phyloP scores from a whole-genome alignment of 2,113 vertebrate species.

The Pseudopipra pipra region DNA sequence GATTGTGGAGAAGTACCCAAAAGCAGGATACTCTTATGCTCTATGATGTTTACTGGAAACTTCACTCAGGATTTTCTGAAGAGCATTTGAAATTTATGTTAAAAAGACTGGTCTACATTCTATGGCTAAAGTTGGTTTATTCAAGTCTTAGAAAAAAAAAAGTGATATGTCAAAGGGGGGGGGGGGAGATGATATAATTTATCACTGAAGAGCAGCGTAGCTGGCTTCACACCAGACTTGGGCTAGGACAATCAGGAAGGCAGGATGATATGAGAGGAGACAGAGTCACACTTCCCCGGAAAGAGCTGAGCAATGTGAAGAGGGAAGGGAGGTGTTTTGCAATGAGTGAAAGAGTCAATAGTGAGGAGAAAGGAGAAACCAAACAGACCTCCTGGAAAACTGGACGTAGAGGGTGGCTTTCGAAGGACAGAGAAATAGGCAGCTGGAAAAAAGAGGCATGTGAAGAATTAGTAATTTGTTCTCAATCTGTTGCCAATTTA shows the following conservation, averaged over 20 bases:
- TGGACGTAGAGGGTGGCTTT: not conserved
- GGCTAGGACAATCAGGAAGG: not conserved
- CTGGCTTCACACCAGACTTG: not conserved
- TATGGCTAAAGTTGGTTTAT: not conserved
- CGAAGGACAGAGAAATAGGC: slow-evolving; percentile 22
- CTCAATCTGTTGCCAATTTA: not conserved
- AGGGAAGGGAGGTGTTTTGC: not conserved
- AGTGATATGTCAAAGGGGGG: not conserved
- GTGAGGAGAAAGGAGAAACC: not conserved
- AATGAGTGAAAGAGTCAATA: not conserved
- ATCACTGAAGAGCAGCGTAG: not conserved
- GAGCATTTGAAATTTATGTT: not conserved
- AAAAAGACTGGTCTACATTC: not conserved
- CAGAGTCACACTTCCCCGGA: not conserved
- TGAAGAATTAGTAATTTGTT: not conserved
- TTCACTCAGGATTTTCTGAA: not conserved
- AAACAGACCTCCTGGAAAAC: not conserved
- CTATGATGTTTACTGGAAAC: not conserved
- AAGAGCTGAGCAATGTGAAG: not conserved
- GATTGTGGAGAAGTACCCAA: not conserved
- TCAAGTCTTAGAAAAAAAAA: not conserved
- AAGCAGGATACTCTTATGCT: not conserved
- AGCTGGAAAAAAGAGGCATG: not conserved
- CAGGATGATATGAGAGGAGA: not conserved
- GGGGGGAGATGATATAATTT: not conserved